Conservation (phyloP, 2,113 vertebrate genomes). For the Triplophysa dalaica region DNA sequence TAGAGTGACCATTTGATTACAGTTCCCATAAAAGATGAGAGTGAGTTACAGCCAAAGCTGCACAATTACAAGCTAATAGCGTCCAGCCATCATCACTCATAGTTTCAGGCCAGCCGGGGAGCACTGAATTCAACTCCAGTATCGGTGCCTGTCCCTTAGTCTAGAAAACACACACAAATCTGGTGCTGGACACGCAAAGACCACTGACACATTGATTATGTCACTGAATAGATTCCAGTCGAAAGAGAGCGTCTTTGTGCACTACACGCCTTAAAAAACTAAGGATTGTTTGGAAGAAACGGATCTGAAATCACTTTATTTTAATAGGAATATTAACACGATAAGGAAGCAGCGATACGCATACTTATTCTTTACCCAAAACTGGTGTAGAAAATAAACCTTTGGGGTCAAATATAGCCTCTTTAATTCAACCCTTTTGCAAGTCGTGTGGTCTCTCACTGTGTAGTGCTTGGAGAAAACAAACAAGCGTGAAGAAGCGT, state of each 20-base stretch:
- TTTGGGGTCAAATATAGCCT: no score
- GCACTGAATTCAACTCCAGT: constrained; percentile 65
- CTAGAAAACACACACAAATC: constrained; percentile 60
- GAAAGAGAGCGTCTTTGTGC: no score
- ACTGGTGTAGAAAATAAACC: no score
- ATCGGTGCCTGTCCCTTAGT: constrained; percentile 60
- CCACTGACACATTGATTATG: not conserved
- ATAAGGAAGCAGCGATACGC: no score
- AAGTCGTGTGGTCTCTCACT: no score
- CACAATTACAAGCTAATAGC: constrained; percentile 62
- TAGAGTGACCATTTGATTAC: constrained; percentile 52
- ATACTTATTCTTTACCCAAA: no score
- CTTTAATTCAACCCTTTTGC: no score
- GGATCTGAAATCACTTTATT: no score
- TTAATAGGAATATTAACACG: no score
- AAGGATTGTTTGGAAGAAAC: no score
- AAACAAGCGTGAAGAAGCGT: no score
- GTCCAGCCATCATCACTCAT: constrained; percentile 64
- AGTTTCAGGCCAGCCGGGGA: constrained; percentile 58
- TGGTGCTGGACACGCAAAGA: constrained; percentile 31
- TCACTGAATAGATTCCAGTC: not conserved
- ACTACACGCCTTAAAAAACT: no score
- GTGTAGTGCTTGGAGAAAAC: constrained; percentile 61
- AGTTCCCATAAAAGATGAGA: constrained; percentile 59
- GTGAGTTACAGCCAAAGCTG: constrained; percentile 61